Evolutionary conservation across 2,888 invertebrate species (phyloP).

Genomic region (Ophion ventricosus): DNA sequence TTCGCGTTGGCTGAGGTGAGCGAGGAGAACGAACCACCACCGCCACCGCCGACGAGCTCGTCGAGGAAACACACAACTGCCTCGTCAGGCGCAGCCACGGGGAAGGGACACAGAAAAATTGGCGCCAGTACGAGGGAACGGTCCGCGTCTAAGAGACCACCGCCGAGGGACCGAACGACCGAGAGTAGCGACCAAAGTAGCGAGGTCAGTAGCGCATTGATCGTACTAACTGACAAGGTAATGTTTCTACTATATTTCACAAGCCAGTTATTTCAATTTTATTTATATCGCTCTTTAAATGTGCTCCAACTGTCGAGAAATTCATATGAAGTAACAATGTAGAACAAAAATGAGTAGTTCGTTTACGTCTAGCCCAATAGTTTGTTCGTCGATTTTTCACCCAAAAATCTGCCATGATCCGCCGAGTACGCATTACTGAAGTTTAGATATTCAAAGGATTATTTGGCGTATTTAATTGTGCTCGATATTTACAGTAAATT

Average conservation of each 20-base stretch:
- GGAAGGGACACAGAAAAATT: slow-evolving; percentile 77
- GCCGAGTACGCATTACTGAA: not conserved
- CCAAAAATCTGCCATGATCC: not conserved
- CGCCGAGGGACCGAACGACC: slow-evolving; percentile 77
- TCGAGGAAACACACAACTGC: slow-evolving; percentile 77
- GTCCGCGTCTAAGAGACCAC: slow-evolving; percentile 77
- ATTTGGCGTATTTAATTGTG: not conserved
- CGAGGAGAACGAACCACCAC: slow-evolving; percentile 89
- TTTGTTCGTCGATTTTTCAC: not conserved
- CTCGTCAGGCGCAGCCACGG: slow-evolving; percentile 71
- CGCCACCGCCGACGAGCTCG: slow-evolving; percentile 86
- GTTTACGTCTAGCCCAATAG: not conserved
- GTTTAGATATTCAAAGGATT: not conserved
- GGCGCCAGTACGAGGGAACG: slow-evolving; percentile 79
- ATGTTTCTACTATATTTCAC: not conserved
- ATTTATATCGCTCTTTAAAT: not conserved
- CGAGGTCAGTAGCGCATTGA: slow-evolving; percentile 85
- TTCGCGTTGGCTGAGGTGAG: slow-evolving; percentile 92
- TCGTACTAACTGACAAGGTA: not conserved
- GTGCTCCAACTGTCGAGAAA: not conserved
- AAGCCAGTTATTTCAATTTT: not conserved
- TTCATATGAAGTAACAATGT: not conserved
- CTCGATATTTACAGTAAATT: not conserved
- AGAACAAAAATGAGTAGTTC: not conserved
- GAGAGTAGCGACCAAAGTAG: slow-evolving; percentile 90